phyloP scores from a whole-genome alignment of 2,113 vertebrate species.

The Burhinus bistriatus region DNA sequence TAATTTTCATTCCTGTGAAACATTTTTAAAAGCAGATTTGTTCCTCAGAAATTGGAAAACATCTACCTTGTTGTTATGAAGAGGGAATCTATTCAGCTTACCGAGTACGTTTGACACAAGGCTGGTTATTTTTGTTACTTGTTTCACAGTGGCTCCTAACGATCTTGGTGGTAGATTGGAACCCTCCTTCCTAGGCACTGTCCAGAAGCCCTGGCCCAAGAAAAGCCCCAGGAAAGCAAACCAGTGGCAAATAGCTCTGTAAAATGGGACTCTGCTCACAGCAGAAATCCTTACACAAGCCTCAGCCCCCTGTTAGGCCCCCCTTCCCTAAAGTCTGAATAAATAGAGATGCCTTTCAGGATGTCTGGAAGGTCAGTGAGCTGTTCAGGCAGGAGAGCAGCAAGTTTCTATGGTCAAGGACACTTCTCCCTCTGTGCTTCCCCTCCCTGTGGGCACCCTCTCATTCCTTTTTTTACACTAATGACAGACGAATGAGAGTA shows the following conservation, averaged over 20 bases:
- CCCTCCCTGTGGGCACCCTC: background rate
- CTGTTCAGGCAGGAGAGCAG: background rate
- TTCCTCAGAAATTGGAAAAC: background rate
- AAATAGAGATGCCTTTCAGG: background rate
- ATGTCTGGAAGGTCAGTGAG: background rate
- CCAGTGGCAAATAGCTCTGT: background rate
- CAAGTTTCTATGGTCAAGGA: background rate
- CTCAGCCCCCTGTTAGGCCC: background rate
- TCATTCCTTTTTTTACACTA: no score
- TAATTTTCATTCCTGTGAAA: background rate
- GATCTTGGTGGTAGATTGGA: background rate
- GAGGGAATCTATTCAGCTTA: background rate
- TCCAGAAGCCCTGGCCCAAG: background rate
- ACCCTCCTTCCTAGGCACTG: background rate
- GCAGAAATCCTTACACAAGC: background rate
- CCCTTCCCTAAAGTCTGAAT: background rate
- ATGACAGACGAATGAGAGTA: background rate
- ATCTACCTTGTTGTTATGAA: background rate
- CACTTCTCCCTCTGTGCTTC: background rate
- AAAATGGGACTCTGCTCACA: background rate
- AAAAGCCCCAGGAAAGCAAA: background rate
- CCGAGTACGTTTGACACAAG: background rate
- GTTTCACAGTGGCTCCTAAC: accelerated
- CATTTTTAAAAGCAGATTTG: background rate
- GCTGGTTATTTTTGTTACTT: background rate